A percentile compares a stretch with the other conserved stretches of the same genome.
phyloP scores from a whole-genome alignment of 2,888 invertebrate species.

The Octonoba sinensis region DNA sequence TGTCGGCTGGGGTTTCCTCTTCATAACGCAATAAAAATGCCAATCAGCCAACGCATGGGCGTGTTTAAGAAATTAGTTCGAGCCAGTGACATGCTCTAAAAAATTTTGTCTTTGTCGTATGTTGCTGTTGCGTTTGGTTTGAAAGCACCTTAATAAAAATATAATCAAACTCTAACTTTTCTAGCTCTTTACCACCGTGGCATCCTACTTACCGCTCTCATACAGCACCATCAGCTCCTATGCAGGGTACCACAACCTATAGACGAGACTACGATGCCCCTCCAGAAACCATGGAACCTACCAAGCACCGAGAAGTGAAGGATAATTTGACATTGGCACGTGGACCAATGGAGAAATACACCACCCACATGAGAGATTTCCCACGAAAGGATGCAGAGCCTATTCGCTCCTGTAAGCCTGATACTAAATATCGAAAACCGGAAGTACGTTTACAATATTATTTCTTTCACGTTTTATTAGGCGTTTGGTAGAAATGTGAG shows the following conservation, averaged over 20 bases:
- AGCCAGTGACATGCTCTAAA: too few relatives aligned
- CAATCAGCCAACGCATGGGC: too few relatives aligned
- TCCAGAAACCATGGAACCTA: slow-evolving; percentile 16
- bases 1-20: too few relatives aligned
- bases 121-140: too few relatives aligned
- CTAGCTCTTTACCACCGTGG: slow-evolving; percentile 26
- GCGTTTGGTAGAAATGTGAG: too few relatives aligned
- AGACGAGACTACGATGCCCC: slow-evolving; percentile 38
- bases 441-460: slow-evolving; percentile 12
- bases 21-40: too few relatives aligned
- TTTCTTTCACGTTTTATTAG: too few relatives aligned
- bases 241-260: slow-evolving; percentile 33
- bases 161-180: too few relatives aligned
- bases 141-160: too few relatives aligned
- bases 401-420: slow-evolving; percentile 35
- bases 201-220: slow-evolving; percentile 20
- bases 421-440: slow-evolving; percentile 18
- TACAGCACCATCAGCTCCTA: neutral
- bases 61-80: too few relatives aligned
- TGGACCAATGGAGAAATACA: slow-evolving; percentile 40
- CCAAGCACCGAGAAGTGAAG: neutral
- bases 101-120: too few relatives aligned
- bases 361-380: slow-evolving; percentile 40
- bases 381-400: neutral
- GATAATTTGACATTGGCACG: slow-evolving; percentile 29